Conservation (phyloP, 2,113 vertebrate genomes). For the Atrichornis clamosus region DNA sequence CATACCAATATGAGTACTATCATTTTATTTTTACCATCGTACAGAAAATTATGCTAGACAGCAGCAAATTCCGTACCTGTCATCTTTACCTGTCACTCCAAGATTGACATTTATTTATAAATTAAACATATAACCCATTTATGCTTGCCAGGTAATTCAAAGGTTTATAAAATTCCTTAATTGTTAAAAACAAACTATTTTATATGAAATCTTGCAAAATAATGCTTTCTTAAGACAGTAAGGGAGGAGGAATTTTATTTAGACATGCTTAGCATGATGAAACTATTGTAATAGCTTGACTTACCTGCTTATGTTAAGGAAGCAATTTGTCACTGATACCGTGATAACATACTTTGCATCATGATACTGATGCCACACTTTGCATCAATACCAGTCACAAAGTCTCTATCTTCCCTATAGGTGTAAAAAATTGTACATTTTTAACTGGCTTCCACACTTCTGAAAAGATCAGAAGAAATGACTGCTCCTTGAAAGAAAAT, state of each 20-base stretch:
- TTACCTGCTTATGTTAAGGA: neutral
- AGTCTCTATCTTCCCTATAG: neutral
- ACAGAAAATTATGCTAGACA: neutral
- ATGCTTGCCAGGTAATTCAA: neutral
- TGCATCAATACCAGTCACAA: neutral
- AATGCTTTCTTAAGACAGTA: neutral
- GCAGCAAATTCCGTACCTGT: neutral
- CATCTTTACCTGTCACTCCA: neutral
- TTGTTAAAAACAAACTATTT: neutral
- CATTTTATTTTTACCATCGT: neutral
- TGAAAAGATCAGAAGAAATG: neutral
- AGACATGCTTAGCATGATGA: neutral
- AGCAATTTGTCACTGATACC: neutral
- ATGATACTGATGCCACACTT: neutral
- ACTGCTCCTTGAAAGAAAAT: neutral
- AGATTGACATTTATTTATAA: neutral
- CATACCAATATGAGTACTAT: neutral
- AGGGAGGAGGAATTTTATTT: neutral
- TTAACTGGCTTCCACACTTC: neutral
- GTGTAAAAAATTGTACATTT: neutral
- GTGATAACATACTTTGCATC: neutral
- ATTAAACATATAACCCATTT: neutral
- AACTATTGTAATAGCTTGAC: neutral
- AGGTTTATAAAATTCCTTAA: neutral
- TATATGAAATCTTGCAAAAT: neutral